Evolutionary conservation across 2,113 vertebrate species (phyloP).

Genomic region (Ramphastos sulfuratus): DNA sequence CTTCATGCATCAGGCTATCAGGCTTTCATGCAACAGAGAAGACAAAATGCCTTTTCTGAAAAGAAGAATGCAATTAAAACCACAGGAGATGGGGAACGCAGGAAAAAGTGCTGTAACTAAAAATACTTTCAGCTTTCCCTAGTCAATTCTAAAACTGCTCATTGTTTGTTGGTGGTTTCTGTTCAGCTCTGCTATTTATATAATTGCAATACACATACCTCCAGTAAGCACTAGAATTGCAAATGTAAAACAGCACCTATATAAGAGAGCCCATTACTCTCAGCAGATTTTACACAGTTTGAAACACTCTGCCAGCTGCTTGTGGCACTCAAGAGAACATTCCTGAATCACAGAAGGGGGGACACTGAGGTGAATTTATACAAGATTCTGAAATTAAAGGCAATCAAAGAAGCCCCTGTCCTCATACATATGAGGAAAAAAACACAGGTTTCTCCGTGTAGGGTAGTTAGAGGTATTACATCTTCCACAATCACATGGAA

Average conservation of each 20-base stretch:
- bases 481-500: not conserved
- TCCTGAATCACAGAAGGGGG: not conserved
- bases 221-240: not conserved
- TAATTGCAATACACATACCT: not conserved
- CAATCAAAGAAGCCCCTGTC: not conserved
- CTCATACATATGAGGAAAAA: not conserved
- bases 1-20: not conserved
- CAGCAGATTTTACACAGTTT: conserved; percentile 3
- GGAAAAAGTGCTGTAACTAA: conserved; percentile 1
- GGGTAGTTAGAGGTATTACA: not conserved
- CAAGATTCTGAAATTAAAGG: not conserved
- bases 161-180: conserved; percentile 15
- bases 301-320: conserved; percentile 38
- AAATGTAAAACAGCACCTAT: not conserved
- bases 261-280: not conserved
- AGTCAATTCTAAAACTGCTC: conserved; percentile 22
- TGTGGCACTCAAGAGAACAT: not conserved
- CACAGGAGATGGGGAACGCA: not conserved
- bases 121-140: conserved; percentile 36
- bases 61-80: conserved; percentile 30
- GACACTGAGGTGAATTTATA: not conserved
- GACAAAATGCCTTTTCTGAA: conserved; percentile 14
- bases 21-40: not conserved
- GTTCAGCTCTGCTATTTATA: conserved; percentile 19
- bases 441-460: not conserved